These are phyloP conservation scores for Malurus splendens DNA, from an alignment of 2,797 vertebrate species.

Conservation along the genomic window DNA sequence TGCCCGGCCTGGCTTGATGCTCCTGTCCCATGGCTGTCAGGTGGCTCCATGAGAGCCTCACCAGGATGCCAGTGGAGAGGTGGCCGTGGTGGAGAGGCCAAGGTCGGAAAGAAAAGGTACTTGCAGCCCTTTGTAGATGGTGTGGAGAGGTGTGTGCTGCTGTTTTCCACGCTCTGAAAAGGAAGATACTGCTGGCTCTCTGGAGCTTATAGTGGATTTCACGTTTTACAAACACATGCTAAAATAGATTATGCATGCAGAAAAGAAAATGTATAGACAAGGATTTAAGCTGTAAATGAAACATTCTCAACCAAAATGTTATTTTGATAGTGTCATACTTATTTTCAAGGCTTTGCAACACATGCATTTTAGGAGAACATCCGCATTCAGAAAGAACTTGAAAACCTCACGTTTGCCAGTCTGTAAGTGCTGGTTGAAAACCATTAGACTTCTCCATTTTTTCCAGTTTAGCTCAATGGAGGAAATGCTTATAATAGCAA, in stretches of 20 bases:
- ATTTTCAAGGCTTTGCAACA: background rate
- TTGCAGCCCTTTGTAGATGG: background rate
- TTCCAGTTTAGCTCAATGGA: background rate
- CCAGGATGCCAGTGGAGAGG: background rate
- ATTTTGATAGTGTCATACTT: background rate
- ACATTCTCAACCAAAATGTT: background rate
- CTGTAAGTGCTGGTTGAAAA: background rate
- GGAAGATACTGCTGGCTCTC: background rate
- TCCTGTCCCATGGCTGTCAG: conserved; percentile 28
- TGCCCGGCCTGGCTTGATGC: background rate
- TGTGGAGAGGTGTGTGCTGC: background rate
- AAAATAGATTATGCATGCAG: background rate
- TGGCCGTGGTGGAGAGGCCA: background rate
- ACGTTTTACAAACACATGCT: background rate
- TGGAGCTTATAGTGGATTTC: background rate
- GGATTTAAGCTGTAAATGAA: background rate
- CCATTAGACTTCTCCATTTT: background rate
- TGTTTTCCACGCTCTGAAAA: background rate
- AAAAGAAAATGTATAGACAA: background rate
- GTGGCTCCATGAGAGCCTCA: background rate
- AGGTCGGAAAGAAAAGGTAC: background rate
- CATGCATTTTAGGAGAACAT: background rate
- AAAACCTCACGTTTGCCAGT: background rate
- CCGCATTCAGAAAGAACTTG: background rate
- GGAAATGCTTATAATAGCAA: background rate